Evolutionary conservation across 2,113 vertebrate genomes (phyloP).

Genomic region (Melozone crissalis): DNA sequence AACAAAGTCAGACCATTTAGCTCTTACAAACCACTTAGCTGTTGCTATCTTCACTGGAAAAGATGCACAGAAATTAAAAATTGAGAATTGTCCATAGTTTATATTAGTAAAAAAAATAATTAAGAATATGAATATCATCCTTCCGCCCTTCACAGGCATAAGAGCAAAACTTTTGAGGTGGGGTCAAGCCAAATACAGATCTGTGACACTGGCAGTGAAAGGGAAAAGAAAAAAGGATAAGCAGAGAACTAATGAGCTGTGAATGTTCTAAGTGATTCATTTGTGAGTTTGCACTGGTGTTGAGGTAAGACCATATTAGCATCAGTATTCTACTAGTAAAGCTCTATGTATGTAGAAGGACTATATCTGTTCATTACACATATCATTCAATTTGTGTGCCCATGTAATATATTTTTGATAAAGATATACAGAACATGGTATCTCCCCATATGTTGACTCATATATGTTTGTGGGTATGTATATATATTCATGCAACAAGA

Average conservation of each 20-base stretch:
- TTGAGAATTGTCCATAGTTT: background rate
- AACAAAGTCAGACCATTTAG: background rate
- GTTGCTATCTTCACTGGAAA: background rate
- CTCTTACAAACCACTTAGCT: background rate
- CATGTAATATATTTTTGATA: background rate
- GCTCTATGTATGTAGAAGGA: background rate
- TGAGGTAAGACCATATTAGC: background rate
- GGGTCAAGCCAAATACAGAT: background rate
- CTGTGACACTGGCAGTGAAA: background rate
- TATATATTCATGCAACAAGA: background rate
- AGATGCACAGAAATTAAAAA: background rate
- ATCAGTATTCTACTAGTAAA: background rate
- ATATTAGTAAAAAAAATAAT: background rate
- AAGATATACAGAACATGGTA: background rate
- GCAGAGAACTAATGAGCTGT: background rate
- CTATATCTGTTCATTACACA: background rate
- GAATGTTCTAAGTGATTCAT: background rate
- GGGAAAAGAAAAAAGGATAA: background rate
- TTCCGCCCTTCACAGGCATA: background rate
- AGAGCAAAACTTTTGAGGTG: background rate
- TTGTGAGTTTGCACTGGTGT: background rate
- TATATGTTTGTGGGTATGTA: background rate
- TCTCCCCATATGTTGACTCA: background rate
- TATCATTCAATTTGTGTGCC: background rate
- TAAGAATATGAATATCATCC: background rate